phyloP scores from a whole-genome alignment of 2,888 invertebrate species.

The Rhopalosiphum nymphaeae region DNA sequence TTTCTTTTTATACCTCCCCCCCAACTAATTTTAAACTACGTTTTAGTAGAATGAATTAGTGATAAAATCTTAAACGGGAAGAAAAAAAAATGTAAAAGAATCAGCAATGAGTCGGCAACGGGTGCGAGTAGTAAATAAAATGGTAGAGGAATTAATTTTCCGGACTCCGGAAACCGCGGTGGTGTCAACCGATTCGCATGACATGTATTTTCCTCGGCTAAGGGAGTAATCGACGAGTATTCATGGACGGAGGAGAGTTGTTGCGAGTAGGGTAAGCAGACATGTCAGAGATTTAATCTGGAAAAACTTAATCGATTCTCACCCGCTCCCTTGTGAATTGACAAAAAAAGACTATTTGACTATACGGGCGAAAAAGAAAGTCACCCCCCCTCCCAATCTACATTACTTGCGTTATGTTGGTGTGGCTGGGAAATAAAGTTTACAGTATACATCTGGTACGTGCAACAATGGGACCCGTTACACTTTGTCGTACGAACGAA shows the following conservation, averaged over 20 bases:
- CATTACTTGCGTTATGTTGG: constrained; percentile 7
- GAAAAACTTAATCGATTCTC: constrained; percentile 48
- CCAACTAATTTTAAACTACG: constrained; percentile 1
- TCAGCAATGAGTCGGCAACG: not conserved
- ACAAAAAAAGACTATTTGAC: constrained; percentile 33
- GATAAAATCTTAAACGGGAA: constrained; percentile 25
- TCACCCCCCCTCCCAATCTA: not conserved
- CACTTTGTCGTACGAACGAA: not conserved
- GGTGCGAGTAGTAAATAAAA: constrained; percentile 14
- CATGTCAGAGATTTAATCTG: constrained; percentile 51
- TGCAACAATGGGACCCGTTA: constrained; percentile 17
- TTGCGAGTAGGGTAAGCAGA: constrained; percentile 18
- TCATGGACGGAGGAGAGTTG: not conserved
- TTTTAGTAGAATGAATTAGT: constrained; percentile 18
- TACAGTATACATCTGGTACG: constrained; percentile 35
- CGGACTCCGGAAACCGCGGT: constrained; percentile 19
- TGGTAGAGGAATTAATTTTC: constrained; percentile 44
- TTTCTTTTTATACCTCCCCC: not conserved
- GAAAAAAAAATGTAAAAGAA: constrained; percentile 24
- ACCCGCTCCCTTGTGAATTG: constrained; percentile 25
- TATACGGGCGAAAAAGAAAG: constrained; percentile 21
- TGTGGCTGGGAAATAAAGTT: constrained; percentile 25
- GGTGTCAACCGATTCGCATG: constrained; percentile 34
- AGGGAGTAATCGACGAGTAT: not conserved
- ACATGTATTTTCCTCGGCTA: constrained; percentile 21